Base-by-base conservation (phyloP, 2,113 vertebrate species). In the Ptychochromis oligacanthus region DNA sequence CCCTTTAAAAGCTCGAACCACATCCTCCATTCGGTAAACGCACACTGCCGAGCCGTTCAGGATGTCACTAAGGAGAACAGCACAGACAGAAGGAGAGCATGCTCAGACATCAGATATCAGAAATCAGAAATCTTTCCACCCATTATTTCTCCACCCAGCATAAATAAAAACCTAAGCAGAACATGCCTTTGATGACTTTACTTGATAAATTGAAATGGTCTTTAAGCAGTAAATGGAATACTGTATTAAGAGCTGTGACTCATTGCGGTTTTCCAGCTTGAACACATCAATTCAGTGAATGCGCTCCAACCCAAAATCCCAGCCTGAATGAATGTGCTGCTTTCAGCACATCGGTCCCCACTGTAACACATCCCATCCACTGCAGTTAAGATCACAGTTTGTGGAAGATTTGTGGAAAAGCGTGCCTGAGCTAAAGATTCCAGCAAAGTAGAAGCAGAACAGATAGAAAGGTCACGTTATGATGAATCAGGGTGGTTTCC, bases 11-110 rank as follows among this genome's bases (percentile, higher is more conserved):
- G 92, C 95, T 38, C 94, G 89, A 60, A 95, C 92, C 78, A 96
- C 89, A 62, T 96, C 95, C 65, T 96, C 95, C 96, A 96, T 96
- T 54, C 94, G 92, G 88, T 96, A 96, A 82, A 95, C 95, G 6
- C 96, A 96, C 49, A 96, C 95, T 0, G 96, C 96, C 1, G 96
- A 96, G 38, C 96, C 96, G 3, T 96, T 96, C 82, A 96, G 89
- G 75, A 96, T 94, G 65, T 96, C 95, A 56, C 96, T 96, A 89
- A 40, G 57, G 79, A 89, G 1, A 40, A 65, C 54, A 22, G 54
- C 54, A 56, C 4, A 52, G 46, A 72, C 43, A 79, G 61, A 83
- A 67, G 49, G 20, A 86, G 18, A 70, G 12, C 5, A 57, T 26
- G 72, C 46, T 77, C 28, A 54, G 15, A 79, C 4, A 28, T 77